phyloP scores from a whole-genome alignment of 2,797 vertebrate species.

The Scarus forsteni region DNA sequence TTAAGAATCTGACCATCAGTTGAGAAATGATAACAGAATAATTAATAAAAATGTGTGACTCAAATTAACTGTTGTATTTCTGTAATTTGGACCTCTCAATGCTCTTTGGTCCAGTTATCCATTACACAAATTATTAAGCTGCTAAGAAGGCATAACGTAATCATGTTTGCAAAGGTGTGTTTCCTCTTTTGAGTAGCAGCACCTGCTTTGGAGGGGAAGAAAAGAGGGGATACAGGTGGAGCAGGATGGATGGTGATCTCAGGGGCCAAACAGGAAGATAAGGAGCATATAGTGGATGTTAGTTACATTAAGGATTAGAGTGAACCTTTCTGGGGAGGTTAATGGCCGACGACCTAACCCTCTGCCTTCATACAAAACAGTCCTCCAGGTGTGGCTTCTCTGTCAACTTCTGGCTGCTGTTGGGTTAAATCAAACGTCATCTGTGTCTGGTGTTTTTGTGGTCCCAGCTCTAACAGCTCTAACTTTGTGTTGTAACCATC shows the following conservation, averaged over 20 bases:
- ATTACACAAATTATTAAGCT: too few species aligned
- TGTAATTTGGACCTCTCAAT: too few species aligned
- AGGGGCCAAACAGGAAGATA: slow-evolving; percentile 39
- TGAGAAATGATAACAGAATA: too few species aligned
- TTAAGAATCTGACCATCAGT: too few species aligned
- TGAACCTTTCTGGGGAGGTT: slow-evolving; percentile 52
- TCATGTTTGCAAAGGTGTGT: slow-evolving; percentile 1
- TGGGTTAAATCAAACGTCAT: not conserved
- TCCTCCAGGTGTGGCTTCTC: slow-evolving; percentile 10
- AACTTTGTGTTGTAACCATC: slow-evolving; percentile 5
- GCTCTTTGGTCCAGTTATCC: too few species aligned
- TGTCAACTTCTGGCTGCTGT: not conserved
- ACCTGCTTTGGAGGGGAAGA: slow-evolving; percentile 26
- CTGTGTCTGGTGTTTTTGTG: not conserved
- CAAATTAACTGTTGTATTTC: too few species aligned
- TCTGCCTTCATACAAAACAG: slow-evolving; percentile 16
- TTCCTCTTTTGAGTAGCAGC: slow-evolving; percentile 16
- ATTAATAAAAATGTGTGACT: too few species aligned
- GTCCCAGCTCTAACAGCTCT: slow-evolving; percentile 21
- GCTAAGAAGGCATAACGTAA: not conserved
- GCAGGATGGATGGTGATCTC: slow-evolving; percentile 1
- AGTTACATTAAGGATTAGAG: slow-evolving; percentile 37
- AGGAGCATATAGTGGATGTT: slow-evolving; percentile 32
- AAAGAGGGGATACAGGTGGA: slow-evolving; percentile 5
- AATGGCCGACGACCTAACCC: slow-evolving; percentile 27